Evolutionary conservation across 2,113 vertebrate genomes (phyloP).

Genomic region (Argyrosomus japonicus): DNA sequence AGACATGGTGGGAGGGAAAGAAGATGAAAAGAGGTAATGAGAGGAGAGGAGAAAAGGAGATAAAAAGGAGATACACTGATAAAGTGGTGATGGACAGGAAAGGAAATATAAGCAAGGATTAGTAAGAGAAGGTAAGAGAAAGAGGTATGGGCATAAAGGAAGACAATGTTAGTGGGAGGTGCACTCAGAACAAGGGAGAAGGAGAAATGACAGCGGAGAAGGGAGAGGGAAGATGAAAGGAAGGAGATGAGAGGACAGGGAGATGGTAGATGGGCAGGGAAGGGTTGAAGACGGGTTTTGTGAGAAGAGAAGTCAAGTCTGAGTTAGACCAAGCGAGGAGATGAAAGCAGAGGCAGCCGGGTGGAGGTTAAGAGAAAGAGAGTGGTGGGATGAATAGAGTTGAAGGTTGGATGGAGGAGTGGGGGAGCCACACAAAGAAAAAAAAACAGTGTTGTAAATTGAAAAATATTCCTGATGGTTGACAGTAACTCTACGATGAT

Average conservation of each 20-base stretch:
- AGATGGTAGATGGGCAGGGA: conserved; percentile 19
- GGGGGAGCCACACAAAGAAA: conserved; percentile 2
- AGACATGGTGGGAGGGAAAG: neutral
- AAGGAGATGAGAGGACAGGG: conserved; percentile 1
- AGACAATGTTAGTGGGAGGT: neutral
- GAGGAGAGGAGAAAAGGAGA: too few relatives aligned
- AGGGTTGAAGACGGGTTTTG: neutral
- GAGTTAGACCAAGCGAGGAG: conserved; percentile 43
- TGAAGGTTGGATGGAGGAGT: conserved; percentile 33
- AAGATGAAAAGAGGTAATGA: too few relatives aligned
- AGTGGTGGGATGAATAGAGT: conserved; percentile 32
- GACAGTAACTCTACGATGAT: conserved; percentile 42
- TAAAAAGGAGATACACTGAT: neutral
- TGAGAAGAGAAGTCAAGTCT: conserved; percentile 44
- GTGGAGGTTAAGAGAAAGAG: conserved; percentile 47
- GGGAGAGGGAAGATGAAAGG: conserved; percentile 16
- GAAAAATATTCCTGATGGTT: conserved; percentile 16
- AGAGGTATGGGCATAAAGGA: neutral
- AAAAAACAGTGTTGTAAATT: conserved; percentile 9
- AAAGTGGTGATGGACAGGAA: neutral
- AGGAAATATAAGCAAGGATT: neutral
- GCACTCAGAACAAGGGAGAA: neutral
- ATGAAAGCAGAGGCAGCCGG: conserved; percentile 55
- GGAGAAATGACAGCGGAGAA: conserved; percentile 1
- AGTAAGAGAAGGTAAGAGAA: neutral